Conservation (phyloP, 2,888 invertebrate species). For the Spatulosminthurus flaviceps region DNA sequence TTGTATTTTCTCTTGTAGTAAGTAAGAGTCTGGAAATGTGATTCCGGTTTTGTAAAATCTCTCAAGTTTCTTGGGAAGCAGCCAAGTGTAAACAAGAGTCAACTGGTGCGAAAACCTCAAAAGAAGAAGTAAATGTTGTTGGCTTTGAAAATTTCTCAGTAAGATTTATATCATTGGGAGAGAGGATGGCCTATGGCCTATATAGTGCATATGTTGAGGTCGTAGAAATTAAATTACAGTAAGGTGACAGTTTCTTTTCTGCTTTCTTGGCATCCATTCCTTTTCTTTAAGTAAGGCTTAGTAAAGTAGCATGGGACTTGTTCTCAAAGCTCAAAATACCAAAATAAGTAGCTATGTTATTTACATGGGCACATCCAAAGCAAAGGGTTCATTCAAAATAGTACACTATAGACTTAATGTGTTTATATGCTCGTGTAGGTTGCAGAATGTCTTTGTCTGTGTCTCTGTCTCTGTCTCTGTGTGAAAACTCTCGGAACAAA, state of each 20-base stretch:
- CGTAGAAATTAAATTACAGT: neutral
- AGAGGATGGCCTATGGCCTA: neutral
- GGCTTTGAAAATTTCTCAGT: constrained; percentile 11
- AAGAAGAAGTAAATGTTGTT: neutral
- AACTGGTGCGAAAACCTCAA: constrained; percentile 44
- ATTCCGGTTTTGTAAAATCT: constrained; percentile 42
- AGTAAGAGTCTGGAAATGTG: constrained; percentile 29
- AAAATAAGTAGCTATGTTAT: too few relatives aligned
- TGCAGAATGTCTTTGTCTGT: too few relatives aligned
- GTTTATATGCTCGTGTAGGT: too few relatives aligned
- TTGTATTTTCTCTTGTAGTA: neutral
- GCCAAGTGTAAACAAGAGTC: constrained; percentile 39
- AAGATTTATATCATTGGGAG: neutral
- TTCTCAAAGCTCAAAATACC: too few relatives aligned
- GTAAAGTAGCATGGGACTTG: neutral
- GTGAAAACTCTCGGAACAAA: too few relatives aligned
- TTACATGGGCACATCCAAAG: too few relatives aligned
- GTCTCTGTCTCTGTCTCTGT: too few relatives aligned
- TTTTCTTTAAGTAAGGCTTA: neutral
- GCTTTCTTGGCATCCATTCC: neutral
- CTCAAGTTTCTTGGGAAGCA: constrained; percentile 40
- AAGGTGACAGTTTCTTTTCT: constrained; percentile 14
- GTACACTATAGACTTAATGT: too few relatives aligned
- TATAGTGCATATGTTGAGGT: neutral
- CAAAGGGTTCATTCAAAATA: too few relatives aligned